phyloP scores from a whole-genome alignment of 2,113 vertebrate genomes.

The Urocynchramus pylzowi region DNA sequence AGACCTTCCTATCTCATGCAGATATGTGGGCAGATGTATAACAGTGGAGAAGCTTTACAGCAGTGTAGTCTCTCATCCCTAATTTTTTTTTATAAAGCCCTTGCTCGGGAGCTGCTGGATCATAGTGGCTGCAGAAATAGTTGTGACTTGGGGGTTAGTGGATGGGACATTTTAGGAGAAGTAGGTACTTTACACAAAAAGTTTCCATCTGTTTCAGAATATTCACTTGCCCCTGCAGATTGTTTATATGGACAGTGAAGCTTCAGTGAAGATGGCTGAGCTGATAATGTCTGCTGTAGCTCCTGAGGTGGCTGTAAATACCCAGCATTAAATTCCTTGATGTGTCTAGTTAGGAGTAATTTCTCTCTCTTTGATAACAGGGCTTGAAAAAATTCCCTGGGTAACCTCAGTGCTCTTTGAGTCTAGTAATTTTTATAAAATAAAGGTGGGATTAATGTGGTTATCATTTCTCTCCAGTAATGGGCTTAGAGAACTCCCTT shows the following conservation, averaged over 20 bases:
- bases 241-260: neutral
- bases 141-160: neutral
- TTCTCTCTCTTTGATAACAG: neutral
- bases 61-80: neutral
- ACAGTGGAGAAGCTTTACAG: neutral
- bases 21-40: accelerated
- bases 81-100: neutral
- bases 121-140: neutral
- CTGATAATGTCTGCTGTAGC: neutral
- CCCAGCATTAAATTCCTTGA: neutral
- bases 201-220: neutral
- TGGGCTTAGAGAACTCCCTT: neutral
- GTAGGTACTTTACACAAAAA: neutral
- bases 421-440: neutral
- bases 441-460: neutral
- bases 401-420: neutral
- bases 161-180: neutral
- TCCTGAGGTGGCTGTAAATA: neutral
- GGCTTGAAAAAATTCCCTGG: neutral
- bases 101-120: neutral
- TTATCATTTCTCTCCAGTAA: neutral
- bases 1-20: neutral
- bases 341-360: neutral
- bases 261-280: neutral
- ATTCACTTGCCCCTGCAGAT: neutral